phyloP scores from a whole-genome alignment of 1,140 invertebrate genomes.

The Schlechtendalia chinensis region DNA sequence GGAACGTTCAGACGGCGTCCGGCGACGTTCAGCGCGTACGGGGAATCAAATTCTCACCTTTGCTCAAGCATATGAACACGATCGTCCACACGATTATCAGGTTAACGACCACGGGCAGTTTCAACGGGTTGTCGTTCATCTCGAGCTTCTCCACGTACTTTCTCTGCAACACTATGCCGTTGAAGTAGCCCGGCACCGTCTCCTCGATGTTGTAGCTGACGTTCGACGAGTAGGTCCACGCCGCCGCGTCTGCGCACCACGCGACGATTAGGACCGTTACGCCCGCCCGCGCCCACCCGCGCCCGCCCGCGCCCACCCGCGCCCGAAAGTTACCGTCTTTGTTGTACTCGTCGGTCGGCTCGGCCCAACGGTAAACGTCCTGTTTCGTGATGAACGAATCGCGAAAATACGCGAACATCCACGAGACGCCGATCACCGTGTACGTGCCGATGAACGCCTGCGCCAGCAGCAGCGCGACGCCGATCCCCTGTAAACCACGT shows the following conservation, averaged over 20 bases:
- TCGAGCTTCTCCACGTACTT: constrained; percentile 63
- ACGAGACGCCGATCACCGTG: constrained; percentile 80
- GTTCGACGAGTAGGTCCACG: constrained; percentile 38
- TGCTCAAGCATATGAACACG: constrained; percentile 82
- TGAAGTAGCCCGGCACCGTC: constrained; percentile 79
- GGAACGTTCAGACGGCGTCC: too few relatives aligned
- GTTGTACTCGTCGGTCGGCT: constrained; percentile 67
- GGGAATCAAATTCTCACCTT: too few relatives aligned
- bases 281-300: too few relatives aligned
- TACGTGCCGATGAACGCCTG: constrained; percentile 83
- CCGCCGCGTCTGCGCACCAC: constrained; percentile 45
- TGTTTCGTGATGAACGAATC: constrained; percentile 83
- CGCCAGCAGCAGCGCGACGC: constrained; percentile 74
- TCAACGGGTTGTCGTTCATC: constrained; percentile 67
- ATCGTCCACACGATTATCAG: constrained; percentile 87
- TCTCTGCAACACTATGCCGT: constrained; percentile 75
- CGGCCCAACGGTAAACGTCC: constrained; percentile 79
- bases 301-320: too few relatives aligned
- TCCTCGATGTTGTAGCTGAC: constrained; percentile 64
- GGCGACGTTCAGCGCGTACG: too few relatives aligned
- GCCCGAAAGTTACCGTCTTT: constrained; percentile 67
- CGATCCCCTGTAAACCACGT: constrained; percentile 65
- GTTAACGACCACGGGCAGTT: constrained; percentile 86
- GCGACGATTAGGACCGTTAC: too few relatives aligned
- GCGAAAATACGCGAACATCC: constrained; percentile 84